Percentiles rank a stretch among this genome's conserved stretches.
phyloP scores from a whole-genome alignment of 1,140 invertebrate species.

The Bombus picipes region DNA sequence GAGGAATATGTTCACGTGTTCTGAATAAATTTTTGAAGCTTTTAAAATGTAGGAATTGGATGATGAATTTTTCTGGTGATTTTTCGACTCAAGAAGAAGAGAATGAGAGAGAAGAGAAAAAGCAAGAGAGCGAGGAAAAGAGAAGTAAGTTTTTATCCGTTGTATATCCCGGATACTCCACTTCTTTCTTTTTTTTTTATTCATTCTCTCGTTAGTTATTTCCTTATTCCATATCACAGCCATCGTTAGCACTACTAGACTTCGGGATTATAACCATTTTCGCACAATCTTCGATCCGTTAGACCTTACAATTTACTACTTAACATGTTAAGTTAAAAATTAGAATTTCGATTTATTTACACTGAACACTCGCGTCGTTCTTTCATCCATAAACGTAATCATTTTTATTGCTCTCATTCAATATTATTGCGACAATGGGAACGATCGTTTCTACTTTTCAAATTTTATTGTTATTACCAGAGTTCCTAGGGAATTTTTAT shows the following conservation, averaged over 20 bases:
- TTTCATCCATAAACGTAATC: slow-evolving; percentile 18
- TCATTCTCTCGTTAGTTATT: slow-evolving; percentile 55
- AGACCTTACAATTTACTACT: slow-evolving; percentile 67
- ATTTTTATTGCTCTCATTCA: not conserved
- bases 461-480: not conserved
- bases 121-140: slow-evolving; percentile 43
- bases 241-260: slow-evolving; percentile 74
- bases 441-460: not conserved
- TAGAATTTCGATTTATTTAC: slow-evolving; percentile 61
- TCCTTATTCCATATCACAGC: slow-evolving; percentile 75
- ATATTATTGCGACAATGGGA: not conserved
- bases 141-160: slow-evolving; percentile 41
- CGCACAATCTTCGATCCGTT: slow-evolving; percentile 64
- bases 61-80: not conserved
- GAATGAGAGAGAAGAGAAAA: not conserved
- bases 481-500: not conserved
- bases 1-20: not conserved
- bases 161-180: slow-evolving; percentile 8
- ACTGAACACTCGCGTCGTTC: slow-evolving; percentile 39
- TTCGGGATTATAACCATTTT: slow-evolving; percentile 66
- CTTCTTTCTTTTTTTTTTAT: slow-evolving; percentile 27
- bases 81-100: slow-evolving; percentile 1
- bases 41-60: slow-evolving; percentile 13
- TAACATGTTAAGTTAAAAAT: slow-evolving; percentile 60
- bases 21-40: not conserved